Base-by-base conservation (phyloP, 2,113 vertebrate genomes). In the Lipotes vexillifer region DNA sequence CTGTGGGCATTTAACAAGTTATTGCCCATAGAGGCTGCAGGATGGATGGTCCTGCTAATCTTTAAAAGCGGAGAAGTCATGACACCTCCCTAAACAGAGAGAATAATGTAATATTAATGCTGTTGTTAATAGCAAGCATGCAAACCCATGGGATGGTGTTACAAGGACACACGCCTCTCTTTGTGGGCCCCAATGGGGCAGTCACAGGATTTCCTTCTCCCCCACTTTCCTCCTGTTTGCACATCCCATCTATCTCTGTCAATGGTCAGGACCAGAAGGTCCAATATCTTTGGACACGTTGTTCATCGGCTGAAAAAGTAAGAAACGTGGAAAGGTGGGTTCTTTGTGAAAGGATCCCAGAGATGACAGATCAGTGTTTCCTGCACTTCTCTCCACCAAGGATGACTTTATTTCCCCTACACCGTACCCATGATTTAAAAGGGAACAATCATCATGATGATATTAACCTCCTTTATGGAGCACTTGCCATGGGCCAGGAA, bases 121-220 rank as follows among this genome's bases (percentile, higher is more conserved):
- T 61, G 74, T 59, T 25, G 18, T 15, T 55, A 11, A 6, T 29
- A 13, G 8, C 17, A 13, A 36, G 31, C 2, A 2, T 66, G 18
- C 4, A 44, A 23, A 7, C 4, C 8, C 15, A 9, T 5, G 33
- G 14, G 14, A 21, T 10, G 23, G n/a, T n/a, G 27, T 65, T 17
- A 33, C 13, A 1, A 44, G 38, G 38, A 13, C 23, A 14, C n/a
- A 21, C 25, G 13, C 46, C 25, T 65, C 29, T 88, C 7, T 29
- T 11, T n/a, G n/a, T 8, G 5, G 31, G 9, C 14, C 21, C 21
- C 7, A 0, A 14, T 0, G 13, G 33, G 18, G 13, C 29, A 8
- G 21, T 20, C 14, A 13, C 25, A 7, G 12, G 33, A 25, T 11
- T 41, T 46, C 44, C 17, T 3, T 33, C 25, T 36, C 13, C 3